phyloP scores from a whole-genome alignment of 1,140 invertebrate genomes.

The Drosophila mojavensis region DNA sequence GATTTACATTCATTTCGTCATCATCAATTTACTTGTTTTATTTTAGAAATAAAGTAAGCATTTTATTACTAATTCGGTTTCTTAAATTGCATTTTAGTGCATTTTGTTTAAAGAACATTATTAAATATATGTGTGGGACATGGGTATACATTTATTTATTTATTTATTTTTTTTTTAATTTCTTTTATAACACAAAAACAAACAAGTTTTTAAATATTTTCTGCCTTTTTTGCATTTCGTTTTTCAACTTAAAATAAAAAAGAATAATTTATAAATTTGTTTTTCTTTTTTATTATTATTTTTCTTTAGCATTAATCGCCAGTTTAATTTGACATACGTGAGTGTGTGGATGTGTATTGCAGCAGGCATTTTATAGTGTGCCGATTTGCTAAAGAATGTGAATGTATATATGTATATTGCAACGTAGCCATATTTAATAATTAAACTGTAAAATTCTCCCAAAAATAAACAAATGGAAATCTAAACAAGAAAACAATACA shows the following conservation, averaged over 20 bases:
- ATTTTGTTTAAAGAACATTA: conserved; percentile 73
- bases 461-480: conserved; percentile 5
- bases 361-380: conserved; percentile 21
- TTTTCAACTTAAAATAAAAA: conserved; percentile 45
- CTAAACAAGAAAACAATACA: conserved; percentile 29
- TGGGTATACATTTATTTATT: conserved; percentile 62
- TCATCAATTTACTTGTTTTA: conserved; percentile 79
- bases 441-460: conserved; percentile 46
- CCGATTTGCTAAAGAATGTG: conserved; percentile 43
- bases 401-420: conserved; percentile 58
- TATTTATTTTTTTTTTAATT: conserved; percentile 29
- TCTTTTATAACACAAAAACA: conserved; percentile 72
- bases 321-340: conserved; percentile 49
- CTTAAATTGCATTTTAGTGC: conserved; percentile 73
- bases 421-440: conserved; percentile 64
- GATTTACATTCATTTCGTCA: conserved; percentile 80
- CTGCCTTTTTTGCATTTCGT: conserved; percentile 11
- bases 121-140: conserved; percentile 52
- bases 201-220: conserved; percentile 76
- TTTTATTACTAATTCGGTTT: conserved; percentile 75
- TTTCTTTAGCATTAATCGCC: conserved; percentile 29
- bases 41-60: conserved; percentile 83
- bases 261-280: conserved; percentile 22
- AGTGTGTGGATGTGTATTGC: conserved; percentile 15
- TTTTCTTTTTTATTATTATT: background rate